Evolutionary conservation across 1,140 invertebrate species (phyloP), one percentile per base, ranked within the genome.

Genomic region (Lineus longissimus): DNA sequence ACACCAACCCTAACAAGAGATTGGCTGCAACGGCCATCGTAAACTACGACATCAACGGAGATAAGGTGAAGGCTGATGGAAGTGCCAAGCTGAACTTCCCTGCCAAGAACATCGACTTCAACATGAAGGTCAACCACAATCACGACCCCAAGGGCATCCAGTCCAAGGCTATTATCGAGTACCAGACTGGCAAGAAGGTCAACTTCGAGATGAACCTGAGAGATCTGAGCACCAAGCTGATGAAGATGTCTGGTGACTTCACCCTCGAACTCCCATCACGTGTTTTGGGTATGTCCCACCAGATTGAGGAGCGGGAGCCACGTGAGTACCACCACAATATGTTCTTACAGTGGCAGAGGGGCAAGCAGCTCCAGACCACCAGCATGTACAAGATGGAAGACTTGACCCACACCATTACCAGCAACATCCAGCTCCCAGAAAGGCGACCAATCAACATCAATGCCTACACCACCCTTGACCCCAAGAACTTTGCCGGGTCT

Each of bases 181-280:
- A 62, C 55, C 61, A 40, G 6, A 45, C 45, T 23, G 40, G 57
- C 17, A 65, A 71, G 40, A 22, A 31, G 2, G 11, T 70, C 31
- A 58, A 47, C 40, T 51, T 40, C 22, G 22, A 23, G 15, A 22
- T 67, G n/a, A 33, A 59, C 30, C 41, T 66, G 30, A 69, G 55
- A 33, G 41, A 65, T 23, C 36, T 62, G 15, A 64, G 59, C 55
- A 40, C 9, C n/a, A 63, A 55, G n/a, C 25, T 43, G 6, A 47
- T 61, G 30, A 69, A 64, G n/a, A 54, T 56, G 22, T 41, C 29
- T 1, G 65, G 64, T 1, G 64, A 62, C 15, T 55, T 33, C 23
- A 66, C 33, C 17, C 67, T 71, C 27, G 36, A 33, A 22, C 71
- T 65, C 63, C 73, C 71, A 23, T 69, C 69, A 23, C 62, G 64